Evolutionary conservation across 2,888 invertebrate species (phyloP).

Genomic region (Lottia scabra): DNA sequence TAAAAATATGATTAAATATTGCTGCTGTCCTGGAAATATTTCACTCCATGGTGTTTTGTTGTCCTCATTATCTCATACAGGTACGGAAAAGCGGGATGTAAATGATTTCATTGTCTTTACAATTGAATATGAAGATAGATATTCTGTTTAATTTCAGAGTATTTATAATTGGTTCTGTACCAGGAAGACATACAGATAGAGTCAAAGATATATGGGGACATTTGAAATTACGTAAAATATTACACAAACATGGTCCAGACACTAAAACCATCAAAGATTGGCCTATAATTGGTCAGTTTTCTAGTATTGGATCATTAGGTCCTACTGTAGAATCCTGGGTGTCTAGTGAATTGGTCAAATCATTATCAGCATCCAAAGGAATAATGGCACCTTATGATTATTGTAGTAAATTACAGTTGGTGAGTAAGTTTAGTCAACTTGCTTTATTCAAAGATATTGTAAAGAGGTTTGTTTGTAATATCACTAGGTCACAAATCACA

Average conservation of each 20-base stretch:
- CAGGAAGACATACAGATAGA: constrained; percentile 81
- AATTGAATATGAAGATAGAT: background rate
- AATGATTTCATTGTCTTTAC: background rate
- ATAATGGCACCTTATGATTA: background rate
- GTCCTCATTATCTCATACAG: no score
- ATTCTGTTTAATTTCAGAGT: constrained; percentile 74
- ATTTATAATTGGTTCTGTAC: constrained; percentile 86
- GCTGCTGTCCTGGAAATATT: no score
- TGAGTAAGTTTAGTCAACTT: constrained; percentile 28
- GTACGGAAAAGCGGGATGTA: no score
- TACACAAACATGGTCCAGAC: constrained; percentile 77
- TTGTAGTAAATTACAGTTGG: constrained; percentile 49
- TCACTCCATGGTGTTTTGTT: no score
- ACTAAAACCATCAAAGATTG: constrained; percentile 73
- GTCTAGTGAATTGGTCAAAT: constrained; percentile 79
- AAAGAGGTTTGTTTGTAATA: no score
- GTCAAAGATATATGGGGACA: constrained; percentile 76
- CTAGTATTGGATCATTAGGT: constrained; percentile 90
- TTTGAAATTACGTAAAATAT: constrained; percentile 74
- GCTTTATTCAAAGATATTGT: no score
- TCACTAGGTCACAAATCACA: no score
- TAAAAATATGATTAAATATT: no score
- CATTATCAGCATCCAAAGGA: constrained; percentile 62
- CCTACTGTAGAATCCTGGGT: constrained; percentile 78
- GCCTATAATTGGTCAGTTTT: constrained; percentile 87